Evolutionary conservation across 2,888 invertebrate genomes (phyloP), one percentile per base, ranked within the genome.

Genomic region (Dorcus parallelipipedus): DNA sequence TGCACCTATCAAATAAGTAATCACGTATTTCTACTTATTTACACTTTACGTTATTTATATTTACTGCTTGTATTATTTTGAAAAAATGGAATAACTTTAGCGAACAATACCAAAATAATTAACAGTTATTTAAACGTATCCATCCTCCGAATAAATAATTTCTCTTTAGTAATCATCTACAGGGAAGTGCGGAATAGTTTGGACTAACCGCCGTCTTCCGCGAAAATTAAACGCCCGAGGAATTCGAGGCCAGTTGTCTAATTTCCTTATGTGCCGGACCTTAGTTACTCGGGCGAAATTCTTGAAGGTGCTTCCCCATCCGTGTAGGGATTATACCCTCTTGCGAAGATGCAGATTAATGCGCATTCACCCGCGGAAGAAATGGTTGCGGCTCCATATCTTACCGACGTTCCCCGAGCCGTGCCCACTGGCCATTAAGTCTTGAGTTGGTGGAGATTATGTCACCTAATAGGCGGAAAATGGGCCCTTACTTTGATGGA

Each of bases 321-420:
- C 45, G 45, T 20, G 45, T 20, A 45, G n/a, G 14, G 45, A 45
- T 45, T 45, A 45, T n/a, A 45, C 45, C 45, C 45, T 45, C 40
- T 23, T 52, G 63, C 70, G 61, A 67, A 73, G 73, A 74, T 76
- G 74, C 74, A 76, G 73, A 75, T 76, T 77, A 77, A 78, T 78
- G 76, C 76, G 75, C 74, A 74, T 74, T 75, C 77, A 73, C 73
- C 77, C 76, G 74, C 71, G 67, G 71, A 76, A 78, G 77, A 76
- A 76, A 76, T 74, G 73, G 73, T 72, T 73, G 74, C 69, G 73
- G 73, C 64, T 60, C 62, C 68, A 66, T 66, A 59, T 58, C 59
- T 57, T 58, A 61, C 58, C 60, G 54, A 49, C 54, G 49, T 53
- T 58, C 56, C 59, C 57, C 43, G 60, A 66, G 60, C 56, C 62